Base-by-base conservation (phyloP, 2,888 invertebrate species). In the Rhabditoides inermis region DNA sequence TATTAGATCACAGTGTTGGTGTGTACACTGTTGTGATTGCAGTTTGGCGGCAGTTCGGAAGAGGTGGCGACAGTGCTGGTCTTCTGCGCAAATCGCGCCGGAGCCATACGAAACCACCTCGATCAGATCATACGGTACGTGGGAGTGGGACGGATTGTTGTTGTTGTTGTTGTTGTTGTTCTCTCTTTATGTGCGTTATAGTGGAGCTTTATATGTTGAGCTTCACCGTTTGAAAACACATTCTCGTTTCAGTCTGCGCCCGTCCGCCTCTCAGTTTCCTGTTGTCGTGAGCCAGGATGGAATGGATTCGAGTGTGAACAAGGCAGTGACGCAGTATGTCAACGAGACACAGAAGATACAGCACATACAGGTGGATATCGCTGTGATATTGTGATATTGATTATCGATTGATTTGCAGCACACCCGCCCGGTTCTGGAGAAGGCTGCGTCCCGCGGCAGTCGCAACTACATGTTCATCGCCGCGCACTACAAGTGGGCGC, bases 401-500 rank as follows among this genome's bases (percentile, higher is more conserved):
- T n/a, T n/a, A n/a, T n/a, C n/a, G n/a, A n/a, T n/a, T n/a, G n/a
- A n/a, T n/a, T n/a, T n/a, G n/a, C n/a, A n/a, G n/a, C n/a, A n/a
- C n/a, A n/a, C n/a, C n/a, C n/a, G n/a, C n/a, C n/a, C n/a, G n/a
- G n/a, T n/a, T n/a, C n/a, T n/a, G n/a, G n/a, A n/a, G n/a, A 4
- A 18, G 35, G n/a, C 12, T 42, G 12, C 23, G 23, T 23, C 26
- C 32, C 41, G 6, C 26, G 23, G 36, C 15, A 39, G 52, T 20
- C 57, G 58, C 45, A 61, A 60, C 49, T 65, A 65, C 51, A 50
- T 55, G 39, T 55, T 55, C 22, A 95, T 98, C 63, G 86, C 95
- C 0, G 83, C 94, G 0, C 98, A 98, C 78, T 98, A 90, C 78
- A 88, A 88, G 61, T 98, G 94, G 87, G 95, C 95, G 0, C 81